Conservation (phyloP, 2,113 vertebrate species). For the Sebastes schlegelii region DNA sequence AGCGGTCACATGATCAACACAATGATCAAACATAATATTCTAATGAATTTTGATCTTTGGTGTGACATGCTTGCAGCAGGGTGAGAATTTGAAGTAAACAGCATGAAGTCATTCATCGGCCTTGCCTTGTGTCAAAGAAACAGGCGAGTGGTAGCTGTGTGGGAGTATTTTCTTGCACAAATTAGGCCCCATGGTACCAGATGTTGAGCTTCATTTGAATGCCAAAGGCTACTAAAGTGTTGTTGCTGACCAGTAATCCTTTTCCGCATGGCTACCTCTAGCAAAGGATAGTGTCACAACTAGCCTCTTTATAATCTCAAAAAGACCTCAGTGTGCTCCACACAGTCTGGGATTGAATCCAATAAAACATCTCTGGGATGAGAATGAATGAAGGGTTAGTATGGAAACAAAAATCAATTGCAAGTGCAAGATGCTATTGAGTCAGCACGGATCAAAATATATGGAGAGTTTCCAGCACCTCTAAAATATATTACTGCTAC, state of each 20-base stretch:
- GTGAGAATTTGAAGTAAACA: conserved; percentile 11
- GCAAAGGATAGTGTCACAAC: conserved; percentile 4
- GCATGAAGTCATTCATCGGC: conserved; percentile 21
- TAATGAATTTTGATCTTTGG: background rate
- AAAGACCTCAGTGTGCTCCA: background rate
- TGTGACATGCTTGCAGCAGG: background rate
- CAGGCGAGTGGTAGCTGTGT: conserved; percentile 18
- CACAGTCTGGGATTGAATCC: background rate
- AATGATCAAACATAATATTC: background rate
- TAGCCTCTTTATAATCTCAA: background rate
- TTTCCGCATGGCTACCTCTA: conserved; percentile 21
- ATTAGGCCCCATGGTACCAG: conserved; percentile 50
- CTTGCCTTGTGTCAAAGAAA: conserved; percentile 12
- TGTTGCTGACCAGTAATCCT: conserved; percentile 22
- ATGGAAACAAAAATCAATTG: background rate
- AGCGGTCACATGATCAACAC: background rate
- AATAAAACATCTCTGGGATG: background rate
- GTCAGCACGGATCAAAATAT: background rate
- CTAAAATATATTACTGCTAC: background rate
- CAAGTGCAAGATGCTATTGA: background rate
- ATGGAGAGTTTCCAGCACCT: background rate
- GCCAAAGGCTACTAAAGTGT: background rate
- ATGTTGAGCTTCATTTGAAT: conserved; percentile 49
- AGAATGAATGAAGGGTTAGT: background rate
- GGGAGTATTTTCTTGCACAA: conserved; percentile 57